Percentiles rank a stretch among this genome's conserved stretches.
phyloP scores from a whole-genome alignment of 2,113 vertebrate genomes.

The Clarias magur region DNA sequence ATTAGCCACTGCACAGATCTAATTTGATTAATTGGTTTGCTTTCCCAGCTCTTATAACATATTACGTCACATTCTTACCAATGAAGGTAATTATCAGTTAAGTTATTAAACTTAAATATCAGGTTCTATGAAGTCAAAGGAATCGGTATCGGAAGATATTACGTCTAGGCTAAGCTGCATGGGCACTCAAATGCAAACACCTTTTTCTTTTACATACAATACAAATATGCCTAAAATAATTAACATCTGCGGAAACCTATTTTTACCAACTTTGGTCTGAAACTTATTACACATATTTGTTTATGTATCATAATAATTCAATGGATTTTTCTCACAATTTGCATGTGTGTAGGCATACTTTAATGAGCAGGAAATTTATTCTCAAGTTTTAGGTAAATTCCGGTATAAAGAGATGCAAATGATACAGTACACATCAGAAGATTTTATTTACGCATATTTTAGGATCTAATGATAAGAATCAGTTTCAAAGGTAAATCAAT shows the following conservation, averaged over 20 bases:
- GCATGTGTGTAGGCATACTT: not conserved
- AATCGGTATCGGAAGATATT: not conserved
- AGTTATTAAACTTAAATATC: not conserved
- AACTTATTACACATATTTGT: not conserved
- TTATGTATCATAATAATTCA: not conserved
- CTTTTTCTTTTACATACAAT: not conserved
- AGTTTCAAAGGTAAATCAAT: not conserved
- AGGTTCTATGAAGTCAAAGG: slow-evolving; percentile 22
- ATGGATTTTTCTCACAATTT: slow-evolving; percentile 11
- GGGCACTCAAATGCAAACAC: not conserved
- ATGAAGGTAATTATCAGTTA: too few relatives aligned
- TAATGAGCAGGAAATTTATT: slow-evolving; percentile 5
- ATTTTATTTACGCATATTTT: not conserved
- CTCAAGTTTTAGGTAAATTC: slow-evolving; percentile 5
- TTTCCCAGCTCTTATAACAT: not conserved
- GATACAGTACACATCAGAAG: not conserved
- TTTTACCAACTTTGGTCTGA: not conserved
- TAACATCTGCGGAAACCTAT: not conserved
- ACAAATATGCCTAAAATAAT: not conserved
- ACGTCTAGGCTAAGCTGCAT: slow-evolving; percentile 11
- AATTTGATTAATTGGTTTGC: not conserved
- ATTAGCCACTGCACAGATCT: not conserved
- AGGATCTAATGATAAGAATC: not conserved
- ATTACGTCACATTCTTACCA: too few relatives aligned
- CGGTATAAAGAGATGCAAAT: slow-evolving; percentile 1